A percentile compares a stretch with the other conserved stretches of the same genome.
phyloP scores from a whole-genome alignment of 1,140 invertebrate genomes.

The Drosophila nasuta region DNA sequence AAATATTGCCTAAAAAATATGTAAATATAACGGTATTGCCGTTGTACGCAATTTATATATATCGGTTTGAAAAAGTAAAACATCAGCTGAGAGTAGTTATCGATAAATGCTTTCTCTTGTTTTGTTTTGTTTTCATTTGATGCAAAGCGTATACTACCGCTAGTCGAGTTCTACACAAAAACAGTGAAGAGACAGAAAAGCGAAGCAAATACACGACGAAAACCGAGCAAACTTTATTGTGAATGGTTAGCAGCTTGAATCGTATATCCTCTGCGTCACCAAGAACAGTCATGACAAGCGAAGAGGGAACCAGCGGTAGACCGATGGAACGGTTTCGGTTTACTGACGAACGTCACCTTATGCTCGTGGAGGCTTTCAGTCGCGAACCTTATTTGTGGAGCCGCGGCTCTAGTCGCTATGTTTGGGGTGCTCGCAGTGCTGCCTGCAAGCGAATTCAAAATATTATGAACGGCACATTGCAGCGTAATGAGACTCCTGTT shows the following conservation, averaged over 20 bases:
- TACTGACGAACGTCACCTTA: constrained; percentile 57
- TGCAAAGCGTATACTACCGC: too few species aligned
- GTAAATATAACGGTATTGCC: too few species aligned
- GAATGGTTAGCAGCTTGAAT: constrained; percentile 14
- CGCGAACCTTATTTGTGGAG: constrained; percentile 68
- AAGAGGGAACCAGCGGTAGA: background rate
- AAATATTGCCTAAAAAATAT: too few species aligned
- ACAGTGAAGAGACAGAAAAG: background rate
- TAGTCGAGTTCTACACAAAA: background rate
- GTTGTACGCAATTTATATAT: too few species aligned
- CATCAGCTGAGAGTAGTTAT: background rate
- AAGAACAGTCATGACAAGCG: background rate
- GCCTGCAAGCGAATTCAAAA: constrained; percentile 62
- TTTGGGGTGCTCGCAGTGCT: constrained; percentile 50
- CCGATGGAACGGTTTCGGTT: constrained; percentile 52
- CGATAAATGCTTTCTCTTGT: background rate
- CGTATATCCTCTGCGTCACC: background rate
- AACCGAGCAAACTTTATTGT: constrained; percentile 24
- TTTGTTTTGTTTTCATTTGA: background rate
- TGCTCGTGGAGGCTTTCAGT: constrained; percentile 65
- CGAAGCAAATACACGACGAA: background rate
- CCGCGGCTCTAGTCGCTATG: constrained; percentile 41
- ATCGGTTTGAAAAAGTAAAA: too few species aligned
- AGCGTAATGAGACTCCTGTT: constrained; percentile 24
- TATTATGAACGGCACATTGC: constrained; percentile 50